Conservation (phyloP, 2,113 vertebrate species). For the Paramormyrops kingsleyae region DNA sequence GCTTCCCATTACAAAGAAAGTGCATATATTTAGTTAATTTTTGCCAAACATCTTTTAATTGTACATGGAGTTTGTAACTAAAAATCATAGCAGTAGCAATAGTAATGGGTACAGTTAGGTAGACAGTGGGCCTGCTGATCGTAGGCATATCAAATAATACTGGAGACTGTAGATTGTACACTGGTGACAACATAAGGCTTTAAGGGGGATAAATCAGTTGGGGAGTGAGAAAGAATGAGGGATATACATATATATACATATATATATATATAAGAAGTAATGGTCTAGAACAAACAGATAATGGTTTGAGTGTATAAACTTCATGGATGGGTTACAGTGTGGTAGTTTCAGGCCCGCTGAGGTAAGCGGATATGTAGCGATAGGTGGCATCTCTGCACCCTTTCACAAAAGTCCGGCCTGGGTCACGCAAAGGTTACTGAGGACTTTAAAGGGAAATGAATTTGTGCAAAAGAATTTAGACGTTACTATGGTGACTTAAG, state of each 20-base stretch:
- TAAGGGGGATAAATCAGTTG: not conserved
- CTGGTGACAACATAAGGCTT: not conserved
- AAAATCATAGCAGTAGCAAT: not conserved
- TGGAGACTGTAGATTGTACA: not conserved
- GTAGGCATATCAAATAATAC: not conserved
- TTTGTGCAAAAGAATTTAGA: not conserved
- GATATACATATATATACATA: not conserved
- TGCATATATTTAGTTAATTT: not conserved
- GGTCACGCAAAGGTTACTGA: not conserved
- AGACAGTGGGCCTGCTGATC: not conserved
- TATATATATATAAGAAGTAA: not conserved
- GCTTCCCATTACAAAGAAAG: not conserved
- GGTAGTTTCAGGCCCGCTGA: not conserved
- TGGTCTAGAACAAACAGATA: not conserved
- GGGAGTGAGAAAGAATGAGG: not conserved
- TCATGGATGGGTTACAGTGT: not conserved
- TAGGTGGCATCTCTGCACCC: not conserved
- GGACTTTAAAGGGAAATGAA: not conserved
- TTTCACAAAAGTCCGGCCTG: not conserved
- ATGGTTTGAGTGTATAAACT: not conserved
- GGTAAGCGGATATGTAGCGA: not conserved
- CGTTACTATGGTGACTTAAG: not conserved
- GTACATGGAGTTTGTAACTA: not conserved
- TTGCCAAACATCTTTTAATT: not conserved
- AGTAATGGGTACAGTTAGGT: not conserved